These are phyloP conservation scores for Tamandua tetradactyla DNA, from an alignment of 2,797 vertebrate species.

Conservation along the genomic window DNA sequence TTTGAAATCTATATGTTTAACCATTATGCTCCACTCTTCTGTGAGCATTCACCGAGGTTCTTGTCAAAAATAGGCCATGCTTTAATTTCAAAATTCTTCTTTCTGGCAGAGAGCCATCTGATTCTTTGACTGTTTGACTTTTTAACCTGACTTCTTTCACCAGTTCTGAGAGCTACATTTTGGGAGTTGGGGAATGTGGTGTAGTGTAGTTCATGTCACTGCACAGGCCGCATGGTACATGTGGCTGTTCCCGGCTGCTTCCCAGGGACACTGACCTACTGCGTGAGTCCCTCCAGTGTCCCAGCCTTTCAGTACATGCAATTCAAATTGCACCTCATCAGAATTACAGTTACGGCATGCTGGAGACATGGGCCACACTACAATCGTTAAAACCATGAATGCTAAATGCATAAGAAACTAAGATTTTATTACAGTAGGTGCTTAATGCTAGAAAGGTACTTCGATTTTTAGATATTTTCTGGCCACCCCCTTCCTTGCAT, in stretches of 20 bases:
- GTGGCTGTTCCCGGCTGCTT: not conserved
- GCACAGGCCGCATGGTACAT: not conserved
- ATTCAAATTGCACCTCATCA: not conserved
- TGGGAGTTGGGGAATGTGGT: not conserved
- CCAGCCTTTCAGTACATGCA: not conserved
- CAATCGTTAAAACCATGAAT: not conserved
- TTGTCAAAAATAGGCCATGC: not conserved
- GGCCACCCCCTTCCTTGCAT: not conserved
- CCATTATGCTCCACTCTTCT: not conserved
- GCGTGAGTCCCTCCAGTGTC: not conserved
- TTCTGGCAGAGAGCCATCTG: not conserved
- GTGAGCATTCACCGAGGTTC: not conserved
- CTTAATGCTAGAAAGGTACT: not conserved
- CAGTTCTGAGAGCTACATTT: not conserved
- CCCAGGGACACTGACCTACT: not conserved
- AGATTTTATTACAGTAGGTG: not conserved
- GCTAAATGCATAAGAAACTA: not conserved
- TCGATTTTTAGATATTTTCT: not conserved
- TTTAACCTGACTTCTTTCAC: not conserved
- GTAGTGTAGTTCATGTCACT: not conserved
- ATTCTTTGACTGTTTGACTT: constrained; percentile 13
- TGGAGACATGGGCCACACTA: not conserved
- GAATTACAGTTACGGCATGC: not conserved
- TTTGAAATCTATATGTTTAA: not conserved
- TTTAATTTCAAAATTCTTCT: constrained; percentile 1